These are phyloP conservation scores for Agriopis leucophaearia DNA, from an alignment of 2,888 invertebrate genomes.

Conservation along the genomic window DNA sequence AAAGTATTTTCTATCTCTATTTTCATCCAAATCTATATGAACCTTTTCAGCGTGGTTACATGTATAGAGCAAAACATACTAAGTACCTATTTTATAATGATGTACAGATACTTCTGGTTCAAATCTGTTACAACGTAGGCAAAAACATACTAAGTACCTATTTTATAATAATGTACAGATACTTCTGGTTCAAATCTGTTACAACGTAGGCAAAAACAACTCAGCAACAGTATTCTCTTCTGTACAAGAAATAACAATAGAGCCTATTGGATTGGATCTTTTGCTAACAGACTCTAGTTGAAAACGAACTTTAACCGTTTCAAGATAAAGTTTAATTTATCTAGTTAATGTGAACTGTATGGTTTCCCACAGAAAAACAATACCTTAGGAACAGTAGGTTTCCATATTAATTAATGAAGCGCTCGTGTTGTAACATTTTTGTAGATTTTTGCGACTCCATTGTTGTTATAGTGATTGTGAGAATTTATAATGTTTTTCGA, in stretches of 20 bases:
- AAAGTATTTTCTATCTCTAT: too few species aligned
- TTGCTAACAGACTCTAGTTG: not conserved
- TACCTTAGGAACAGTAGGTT: slow-evolving; percentile 31
- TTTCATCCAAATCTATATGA: too few species aligned
- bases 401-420: slow-evolving; percentile 33
- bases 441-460: slow-evolving; percentile 26
- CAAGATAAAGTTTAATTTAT: not conserved
- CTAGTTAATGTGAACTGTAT: not conserved
- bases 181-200: not conserved
- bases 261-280: slow-evolving; percentile 21
- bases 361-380: slow-evolving; percentile 34
- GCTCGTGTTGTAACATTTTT: slow-evolving; percentile 34
- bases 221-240: slow-evolving; percentile 32
- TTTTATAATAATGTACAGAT: not conserved
- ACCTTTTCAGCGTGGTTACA: too few species aligned
- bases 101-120: not conserved
- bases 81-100: not conserved
- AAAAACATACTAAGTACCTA: too few species aligned
- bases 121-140: too few species aligned
- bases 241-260: slow-evolving; percentile 19
- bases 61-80: too few species aligned
- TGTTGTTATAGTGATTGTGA: slow-evolving; percentile 24
- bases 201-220: not conserved
- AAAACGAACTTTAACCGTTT: not conserved
- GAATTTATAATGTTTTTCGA: slow-evolving; percentile 17